A percentile compares a stretch with the other conserved stretches of the same genome.
Evolutionary conservation across 2,113 vertebrate species (phyloP).

Genomic region (Phalacrocorax carbo): DNA sequence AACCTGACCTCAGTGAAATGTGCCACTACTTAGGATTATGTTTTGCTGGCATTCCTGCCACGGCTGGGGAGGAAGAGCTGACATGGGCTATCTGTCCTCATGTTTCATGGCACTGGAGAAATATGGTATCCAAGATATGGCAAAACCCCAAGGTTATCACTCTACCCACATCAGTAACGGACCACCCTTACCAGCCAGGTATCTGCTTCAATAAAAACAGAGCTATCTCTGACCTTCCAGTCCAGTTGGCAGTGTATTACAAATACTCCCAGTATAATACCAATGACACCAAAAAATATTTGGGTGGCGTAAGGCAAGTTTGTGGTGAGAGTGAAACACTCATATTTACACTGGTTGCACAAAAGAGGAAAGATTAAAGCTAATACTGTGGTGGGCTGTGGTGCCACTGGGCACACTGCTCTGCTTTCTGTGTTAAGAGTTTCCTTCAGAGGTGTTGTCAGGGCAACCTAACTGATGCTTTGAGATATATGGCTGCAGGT

Average conservation of each 20-base stretch:
- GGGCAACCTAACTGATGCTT: neutral
- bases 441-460: neutral
- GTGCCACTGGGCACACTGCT: neutral
- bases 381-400: rapidly evolving
- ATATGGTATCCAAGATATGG: rapidly evolving
- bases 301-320: neutral
- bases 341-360: neutral
- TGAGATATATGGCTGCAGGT: neutral
- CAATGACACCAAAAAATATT: neutral
- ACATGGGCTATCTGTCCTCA: neutral
- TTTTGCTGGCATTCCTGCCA: neutral
- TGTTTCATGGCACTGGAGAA: neutral
- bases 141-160: neutral
- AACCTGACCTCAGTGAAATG: neutral
- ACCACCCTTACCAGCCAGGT: neutral
- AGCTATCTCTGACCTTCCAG: neutral
- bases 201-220: neutral
- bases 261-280: neutral
- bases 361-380: neutral
- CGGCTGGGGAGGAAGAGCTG: neutral
- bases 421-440: neutral
- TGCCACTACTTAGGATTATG: neutral
- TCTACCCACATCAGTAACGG: neutral
- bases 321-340: neutral
- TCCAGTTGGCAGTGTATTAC: neutral